A percentile compares a stretch with the other conserved stretches of the same genome.
Evolutionary conservation across 1,140 invertebrate genomes (phyloP).

Genomic region (Sipha flava): DNA sequence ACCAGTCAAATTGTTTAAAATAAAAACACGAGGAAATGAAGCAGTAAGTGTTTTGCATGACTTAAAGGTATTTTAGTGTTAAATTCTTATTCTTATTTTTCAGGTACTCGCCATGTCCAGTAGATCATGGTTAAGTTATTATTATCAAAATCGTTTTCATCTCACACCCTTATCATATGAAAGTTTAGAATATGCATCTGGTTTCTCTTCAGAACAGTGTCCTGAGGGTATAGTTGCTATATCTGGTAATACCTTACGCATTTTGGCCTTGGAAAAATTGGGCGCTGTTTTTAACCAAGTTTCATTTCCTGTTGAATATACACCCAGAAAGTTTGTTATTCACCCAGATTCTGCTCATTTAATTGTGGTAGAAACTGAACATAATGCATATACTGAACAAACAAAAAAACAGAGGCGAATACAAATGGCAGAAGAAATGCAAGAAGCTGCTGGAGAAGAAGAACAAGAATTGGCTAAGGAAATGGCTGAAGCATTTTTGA

Average conservation of each 20-base stretch:
- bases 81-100: slow-evolving; percentile 34
- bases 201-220: slow-evolving; percentile 98
- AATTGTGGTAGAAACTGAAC: slow-evolving; percentile 92
- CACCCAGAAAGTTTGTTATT: slow-evolving; percentile 89
- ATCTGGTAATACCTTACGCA: slow-evolving; percentile 92
- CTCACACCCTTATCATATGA: slow-evolving; percentile 94
- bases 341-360: slow-evolving; percentile 89
- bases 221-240: slow-evolving; percentile 99
- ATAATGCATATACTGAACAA: slow-evolving; percentile 96
- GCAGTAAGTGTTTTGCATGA: slow-evolving; percentile 54
- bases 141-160: slow-evolving; percentile 95
- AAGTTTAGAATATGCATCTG: slow-evolving; percentile 93
- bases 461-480: slow-evolving; percentile 91
- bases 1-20: slow-evolving; percentile 92
- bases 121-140: slow-evolving; percentile 96
- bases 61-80: background rate
- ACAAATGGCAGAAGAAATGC: slow-evolving; percentile 82
- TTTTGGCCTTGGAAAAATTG: slow-evolving; percentile 95
- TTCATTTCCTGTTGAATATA: slow-evolving; percentile 84
- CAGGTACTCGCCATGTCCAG: slow-evolving; percentile 92
- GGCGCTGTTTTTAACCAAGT: slow-evolving; percentile 98
- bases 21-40: slow-evolving; percentile 89
- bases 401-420: slow-evolving; percentile 85
- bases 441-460: slow-evolving; percentile 88
- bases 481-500: slow-evolving; percentile 93